Base-by-base conservation (phyloP, 2,113 vertebrate species). In the Caracal caracal region DNA sequence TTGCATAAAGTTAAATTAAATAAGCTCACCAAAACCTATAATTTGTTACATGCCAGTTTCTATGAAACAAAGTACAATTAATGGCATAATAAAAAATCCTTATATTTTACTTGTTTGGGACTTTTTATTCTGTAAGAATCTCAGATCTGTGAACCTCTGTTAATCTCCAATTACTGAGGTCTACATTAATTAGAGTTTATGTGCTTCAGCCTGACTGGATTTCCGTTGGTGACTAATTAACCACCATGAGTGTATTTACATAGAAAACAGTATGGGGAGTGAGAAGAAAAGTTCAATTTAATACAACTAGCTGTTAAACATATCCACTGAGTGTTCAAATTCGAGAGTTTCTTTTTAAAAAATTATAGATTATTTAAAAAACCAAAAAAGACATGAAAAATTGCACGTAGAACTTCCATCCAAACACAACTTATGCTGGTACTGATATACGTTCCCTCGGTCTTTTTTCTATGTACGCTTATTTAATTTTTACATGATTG, bases 171-270 rank as follows among this genome's bases (percentile, higher is more conserved):
- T 83, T 83, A 87, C 20, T 65, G 51, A 90, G 51, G 26, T 95
- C 68, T 92, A 35, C 28, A 53, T 63, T 95, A 88, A 81, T 91
- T 83, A 91, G 10, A 90, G 10, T 83, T 83, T 87, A 56, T 87
- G 56, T 87, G 80, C 33, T 70, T 80, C 4, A 81, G 56, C 24
- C 81, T 88, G 11, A 68, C 30, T 93, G 26, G 10, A 83, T 97
- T 97, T 16, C 24, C 61, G 49, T 95, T 84, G 95, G 40, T 92
- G 37, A 84, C 30, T 87, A 70, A 70, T 87, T 97, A 86, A 65
- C 26, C 9, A 73, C 80, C 53, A 24, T 43, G 84, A 94, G 4
- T 79, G n/a, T 83, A 86, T 90, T 80, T 96, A 73, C 30, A 86
- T 87, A 93, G 68, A 88, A 76, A 93, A 90, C 15, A 2, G 24